phyloP scores from a whole-genome alignment of 2,113 vertebrate species.

The Lampris incognitus region DNA sequence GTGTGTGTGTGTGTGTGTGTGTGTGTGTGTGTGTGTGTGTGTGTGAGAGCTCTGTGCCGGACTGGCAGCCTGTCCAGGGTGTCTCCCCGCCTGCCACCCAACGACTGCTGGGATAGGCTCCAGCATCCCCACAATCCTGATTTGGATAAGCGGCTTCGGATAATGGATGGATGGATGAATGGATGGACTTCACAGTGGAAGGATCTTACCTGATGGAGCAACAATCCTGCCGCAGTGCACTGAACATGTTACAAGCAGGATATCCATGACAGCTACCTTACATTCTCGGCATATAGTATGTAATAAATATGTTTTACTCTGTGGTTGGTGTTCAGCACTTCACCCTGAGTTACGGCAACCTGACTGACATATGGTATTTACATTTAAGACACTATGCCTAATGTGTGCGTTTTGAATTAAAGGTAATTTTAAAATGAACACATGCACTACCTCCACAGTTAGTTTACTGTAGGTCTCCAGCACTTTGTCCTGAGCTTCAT shows the following conservation, averaged over 20 bases:
- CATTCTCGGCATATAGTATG: not conserved
- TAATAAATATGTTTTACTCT: not conserved
- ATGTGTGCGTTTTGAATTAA: not conserved
- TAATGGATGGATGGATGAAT: no score
- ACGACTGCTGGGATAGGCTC: no score
- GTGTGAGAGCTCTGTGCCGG: no score
- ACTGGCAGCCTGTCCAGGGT: no score
- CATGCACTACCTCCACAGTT: constrained; percentile 87
- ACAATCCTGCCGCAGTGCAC: not conserved
- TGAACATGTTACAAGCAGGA: no score
- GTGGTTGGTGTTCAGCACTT: not conserved
- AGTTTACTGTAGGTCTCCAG: constrained; percentile 89
- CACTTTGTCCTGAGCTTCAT: constrained; percentile 92
- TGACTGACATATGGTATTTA: constrained; percentile 20
- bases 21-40: no score
- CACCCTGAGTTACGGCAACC: not conserved
- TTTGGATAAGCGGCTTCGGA: no score
- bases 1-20: no score
- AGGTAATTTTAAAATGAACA: not conserved
- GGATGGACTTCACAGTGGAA: no score
- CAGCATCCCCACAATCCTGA: no score
- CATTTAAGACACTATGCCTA: constrained; percentile 1
- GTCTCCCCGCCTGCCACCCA: no score
- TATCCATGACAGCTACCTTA: no score
- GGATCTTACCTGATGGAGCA: not conserved